Evolutionary conservation across 2,888 invertebrate genomes (phyloP), one percentile per base, ranked within the genome.

Genomic region (Tetramorium bicarinatum): DNA sequence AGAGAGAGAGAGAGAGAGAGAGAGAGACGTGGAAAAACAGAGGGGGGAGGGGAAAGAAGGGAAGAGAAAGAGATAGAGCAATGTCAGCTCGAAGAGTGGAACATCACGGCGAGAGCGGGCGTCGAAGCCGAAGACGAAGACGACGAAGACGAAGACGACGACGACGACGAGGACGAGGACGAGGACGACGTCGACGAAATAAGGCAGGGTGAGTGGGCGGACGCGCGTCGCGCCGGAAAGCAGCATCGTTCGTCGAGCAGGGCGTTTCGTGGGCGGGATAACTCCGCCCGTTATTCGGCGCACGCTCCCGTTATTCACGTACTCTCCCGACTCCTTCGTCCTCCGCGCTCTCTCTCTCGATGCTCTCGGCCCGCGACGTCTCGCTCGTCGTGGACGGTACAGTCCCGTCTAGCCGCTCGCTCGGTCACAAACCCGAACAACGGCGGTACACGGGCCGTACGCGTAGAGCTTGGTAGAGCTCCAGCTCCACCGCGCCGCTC

Each of bases 321-420:
- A 87, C 83, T 88, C 82, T 87, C 88, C 56, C 66, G 56, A 81
- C 75, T 72, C 82, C 71, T 80, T 71, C 80, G 61, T 82, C 82
- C 79, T 83, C 56, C 59, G 61, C 54, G 21, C 76, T 75, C 72
- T 61, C 66, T 34, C 76, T 75, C 72, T 61, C 66, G 38, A 62
- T 66, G 83, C 81, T 66, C 66, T 47, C 66, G 18, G 52, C 77
- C 83, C 34, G 34, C 75, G 79, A 41, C 38, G 34, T 21, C 66
- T 82, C 64, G 77, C 87, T 64, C 67, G 61, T 69, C 80, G 71
- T 56, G 79, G 77, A 76, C 83, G 88, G 90, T 90, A 90, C 90
- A 90, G 90, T 90, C 89, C 87, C 91, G 87, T 90, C 89, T 87
- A 91, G 91, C 86, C 89, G 87, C 83, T 87, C 91, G 89, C 82